Conservation (phyloP, 2,888 invertebrate species). For the Hemaris fuciformis region DNA sequence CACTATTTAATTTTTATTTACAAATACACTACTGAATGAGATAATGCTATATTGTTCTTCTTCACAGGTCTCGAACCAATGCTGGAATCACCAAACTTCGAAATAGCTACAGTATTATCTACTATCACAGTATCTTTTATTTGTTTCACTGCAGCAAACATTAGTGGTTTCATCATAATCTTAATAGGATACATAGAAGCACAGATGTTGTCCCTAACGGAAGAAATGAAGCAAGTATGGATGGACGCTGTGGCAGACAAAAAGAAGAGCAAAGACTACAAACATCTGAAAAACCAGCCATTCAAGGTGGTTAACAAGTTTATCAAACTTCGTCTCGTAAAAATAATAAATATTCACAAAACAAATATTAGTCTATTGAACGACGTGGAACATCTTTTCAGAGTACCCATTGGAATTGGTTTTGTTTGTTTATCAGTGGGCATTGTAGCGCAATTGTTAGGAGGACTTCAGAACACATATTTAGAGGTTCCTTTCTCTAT, state of each 20-base stretch:
- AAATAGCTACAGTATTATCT: slow-evolving; percentile 39
- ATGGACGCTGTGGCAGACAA: slow-evolving; percentile 34
- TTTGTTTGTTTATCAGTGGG: slow-evolving; percentile 36
- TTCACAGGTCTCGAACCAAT: slow-evolving; percentile 53
- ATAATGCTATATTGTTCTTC: neutral
- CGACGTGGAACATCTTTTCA: slow-evolving; percentile 38
- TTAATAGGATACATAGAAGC: slow-evolving; percentile 53
- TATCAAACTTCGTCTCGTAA: slow-evolving; percentile 27
- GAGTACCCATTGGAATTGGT: slow-evolving; percentile 40
- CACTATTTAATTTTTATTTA: no score
- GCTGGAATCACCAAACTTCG: slow-evolving; percentile 51
- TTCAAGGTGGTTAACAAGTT: slow-evolving; percentile 24
- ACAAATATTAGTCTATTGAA: slow-evolving; percentile 30
- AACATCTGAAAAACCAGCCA: neutral
- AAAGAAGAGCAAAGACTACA: slow-evolving; percentile 12
- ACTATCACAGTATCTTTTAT: slow-evolving; percentile 32
- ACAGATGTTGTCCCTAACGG: slow-evolving; percentile 48
- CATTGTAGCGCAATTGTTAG: slow-evolving; percentile 43
- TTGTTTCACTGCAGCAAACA: slow-evolving; percentile 42
- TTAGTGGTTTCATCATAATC: slow-evolving; percentile 47
- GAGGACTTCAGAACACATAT: slow-evolving; percentile 47
- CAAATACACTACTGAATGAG: no score
- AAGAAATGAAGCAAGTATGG: slow-evolving; percentile 49
- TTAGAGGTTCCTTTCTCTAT: slow-evolving; percentile 46
- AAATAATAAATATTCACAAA: slow-evolving; percentile 35